Evolutionary conservation across 2,888 invertebrate genomes (phyloP).

Genomic region (Priocnemis perturbator): DNA sequence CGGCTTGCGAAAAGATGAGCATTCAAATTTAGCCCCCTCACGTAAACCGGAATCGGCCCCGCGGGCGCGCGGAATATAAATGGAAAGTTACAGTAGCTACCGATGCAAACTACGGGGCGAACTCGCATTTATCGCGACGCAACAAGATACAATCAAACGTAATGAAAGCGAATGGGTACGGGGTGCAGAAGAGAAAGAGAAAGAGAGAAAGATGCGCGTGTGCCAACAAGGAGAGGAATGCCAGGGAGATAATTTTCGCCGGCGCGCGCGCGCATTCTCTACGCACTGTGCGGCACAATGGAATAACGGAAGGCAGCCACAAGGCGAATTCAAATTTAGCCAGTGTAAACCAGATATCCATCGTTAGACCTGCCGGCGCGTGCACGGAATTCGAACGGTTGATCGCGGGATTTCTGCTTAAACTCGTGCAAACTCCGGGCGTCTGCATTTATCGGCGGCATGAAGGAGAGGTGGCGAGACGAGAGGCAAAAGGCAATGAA

Average conservation of each 20-base stretch:
- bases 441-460: neutral
- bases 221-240: constrained; percentile 7
- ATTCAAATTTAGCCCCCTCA: constrained; percentile 44
- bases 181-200: neutral
- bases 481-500: neutral
- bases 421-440: neutral
- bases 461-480: too few relatives aligned
- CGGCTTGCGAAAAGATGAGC: constrained; percentile 1
- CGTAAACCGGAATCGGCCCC: constrained; percentile 15
- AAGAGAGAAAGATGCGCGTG: constrained; percentile 1
- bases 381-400: neutral
- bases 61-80: constrained; percentile 35
- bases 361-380: neutral
- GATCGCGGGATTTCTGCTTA: neutral
- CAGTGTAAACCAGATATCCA: constrained; percentile 1
- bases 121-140: constrained; percentile 36
- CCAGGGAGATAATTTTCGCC: constrained; percentile 3
- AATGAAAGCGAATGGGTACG: constrained; percentile 30
- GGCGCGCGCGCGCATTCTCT: neutral
- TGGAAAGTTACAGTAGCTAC: constrained; percentile 47
- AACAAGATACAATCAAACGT: constrained; percentile 20
- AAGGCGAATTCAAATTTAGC: constrained; percentile 8
- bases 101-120: constrained; percentile 38
- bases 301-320: constrained; percentile 5
- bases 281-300: neutral